Conservation (phyloP, 2,797 vertebrate species). For the Amazona ochrocephala region DNA sequence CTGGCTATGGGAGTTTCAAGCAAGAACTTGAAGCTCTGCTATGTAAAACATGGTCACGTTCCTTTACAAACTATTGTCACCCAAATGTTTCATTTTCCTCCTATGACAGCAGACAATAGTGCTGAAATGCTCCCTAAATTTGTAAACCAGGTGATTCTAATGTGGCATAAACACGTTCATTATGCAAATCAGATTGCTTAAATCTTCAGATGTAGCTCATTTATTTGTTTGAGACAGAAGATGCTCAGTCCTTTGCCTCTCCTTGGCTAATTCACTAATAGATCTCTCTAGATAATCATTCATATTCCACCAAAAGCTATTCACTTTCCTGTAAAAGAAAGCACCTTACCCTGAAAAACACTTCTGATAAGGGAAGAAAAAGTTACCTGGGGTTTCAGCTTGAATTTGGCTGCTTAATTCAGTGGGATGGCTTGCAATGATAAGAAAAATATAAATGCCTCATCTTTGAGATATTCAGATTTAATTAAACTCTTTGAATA, state of each 20-base stretch:
- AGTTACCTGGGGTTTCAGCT: neutral
- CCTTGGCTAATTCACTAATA: neutral
- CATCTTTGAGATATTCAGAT: neutral
- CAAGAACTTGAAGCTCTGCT: neutral
- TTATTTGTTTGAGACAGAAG: conserved; percentile 38
- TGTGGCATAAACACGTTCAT: conserved; percentile 62
- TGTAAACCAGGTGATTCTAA: conserved; percentile 71
- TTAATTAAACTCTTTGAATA: neutral
- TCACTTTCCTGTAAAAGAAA: neutral
- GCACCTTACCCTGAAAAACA: neutral
- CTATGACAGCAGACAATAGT: conserved; percentile 51
- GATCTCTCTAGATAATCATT: conserved; percentile 30
- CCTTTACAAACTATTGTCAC: neutral
- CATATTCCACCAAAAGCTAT: neutral
- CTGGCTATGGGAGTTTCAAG: neutral
- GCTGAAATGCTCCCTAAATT: conserved; percentile 60
- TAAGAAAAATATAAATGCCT: neutral
- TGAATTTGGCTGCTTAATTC: neutral
- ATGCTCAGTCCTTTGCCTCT: neutral
- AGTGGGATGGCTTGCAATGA: neutral
- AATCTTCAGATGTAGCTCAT: conserved; percentile 56
- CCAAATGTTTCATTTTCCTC: conserved; percentile 54
- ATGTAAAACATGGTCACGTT: neutral
- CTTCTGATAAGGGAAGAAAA: neutral
- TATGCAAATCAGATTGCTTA: conserved; percentile 70